Evolutionary conservation across 2,888 invertebrate species (phyloP).

Genomic region (Proisotoma minuta): DNA sequence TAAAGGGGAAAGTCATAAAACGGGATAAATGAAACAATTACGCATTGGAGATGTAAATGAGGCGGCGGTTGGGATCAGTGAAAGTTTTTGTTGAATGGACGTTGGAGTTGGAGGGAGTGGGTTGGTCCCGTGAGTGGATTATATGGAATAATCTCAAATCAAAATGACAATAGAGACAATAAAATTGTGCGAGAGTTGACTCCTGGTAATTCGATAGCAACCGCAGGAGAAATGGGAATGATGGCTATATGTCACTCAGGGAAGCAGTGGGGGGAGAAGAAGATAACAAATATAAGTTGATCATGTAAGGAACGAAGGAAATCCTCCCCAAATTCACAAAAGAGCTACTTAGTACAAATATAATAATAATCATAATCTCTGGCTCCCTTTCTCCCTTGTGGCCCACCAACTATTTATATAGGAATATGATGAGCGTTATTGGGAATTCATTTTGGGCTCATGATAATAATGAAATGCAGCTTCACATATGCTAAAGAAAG

Average conservation of each 20-base stretch:
- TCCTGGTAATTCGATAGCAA: slow-evolving; percentile 15
- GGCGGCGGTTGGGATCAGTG: slow-evolving; percentile 8
- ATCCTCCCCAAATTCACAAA: too few relatives aligned
- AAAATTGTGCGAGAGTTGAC: slow-evolving; percentile 16
- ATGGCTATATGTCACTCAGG: slow-evolving; percentile 23
- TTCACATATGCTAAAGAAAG: background rate
- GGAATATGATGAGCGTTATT: background rate
- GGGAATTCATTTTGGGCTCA: background rate
- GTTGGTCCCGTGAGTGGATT: background rate
- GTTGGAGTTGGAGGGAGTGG: slow-evolving; percentile 8
- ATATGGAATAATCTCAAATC: slow-evolving; percentile 12
- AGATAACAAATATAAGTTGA: slow-evolving; percentile 18
- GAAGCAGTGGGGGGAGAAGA: slow-evolving; percentile 29
- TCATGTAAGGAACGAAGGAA: too few relatives aligned
- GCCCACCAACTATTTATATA: background rate
- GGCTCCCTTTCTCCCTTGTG: background rate
- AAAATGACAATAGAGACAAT: slow-evolving; percentile 16
- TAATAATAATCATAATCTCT: too few relatives aligned
- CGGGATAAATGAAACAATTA: background rate
- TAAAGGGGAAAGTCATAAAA: background rate
- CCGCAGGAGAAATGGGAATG: slow-evolving; percentile 23
- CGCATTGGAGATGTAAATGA: background rate
- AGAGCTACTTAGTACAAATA: too few relatives aligned
- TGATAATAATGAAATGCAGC: background rate
- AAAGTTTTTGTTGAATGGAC: slow-evolving; percentile 5